These are phyloP conservation scores for Neoitamus cyanurus DNA, from an alignment of 2,888 invertebrate genomes.

Conservation along the genomic window DNA sequence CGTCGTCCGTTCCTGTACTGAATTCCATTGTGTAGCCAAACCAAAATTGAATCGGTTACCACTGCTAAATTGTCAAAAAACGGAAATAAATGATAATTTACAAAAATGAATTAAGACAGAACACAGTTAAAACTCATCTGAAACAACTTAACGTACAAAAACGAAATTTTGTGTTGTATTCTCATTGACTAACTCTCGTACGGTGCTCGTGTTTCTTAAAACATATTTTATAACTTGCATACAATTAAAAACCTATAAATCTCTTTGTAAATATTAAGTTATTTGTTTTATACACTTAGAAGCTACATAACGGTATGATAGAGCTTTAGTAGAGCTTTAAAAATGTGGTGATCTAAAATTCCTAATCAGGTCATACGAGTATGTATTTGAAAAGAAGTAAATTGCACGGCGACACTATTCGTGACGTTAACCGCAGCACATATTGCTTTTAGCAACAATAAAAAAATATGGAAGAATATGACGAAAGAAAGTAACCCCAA, in stretches of 20 bases:
- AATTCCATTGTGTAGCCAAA: neutral
- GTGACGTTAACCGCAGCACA: too few species aligned
- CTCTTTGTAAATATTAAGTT: too few species aligned
- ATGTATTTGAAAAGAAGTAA: too few species aligned
- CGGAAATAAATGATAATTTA: neutral
- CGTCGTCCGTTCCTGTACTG: conserved; percentile 15
- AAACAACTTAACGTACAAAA: neutral
- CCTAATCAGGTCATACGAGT: too few species aligned
- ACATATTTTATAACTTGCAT: neutral
- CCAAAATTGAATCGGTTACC: neutral
- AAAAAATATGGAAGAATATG: too few species aligned
- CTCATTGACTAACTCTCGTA: neutral
- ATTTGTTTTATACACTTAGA: neutral
- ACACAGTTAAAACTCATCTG: neutral
- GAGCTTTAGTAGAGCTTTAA: too few species aligned
- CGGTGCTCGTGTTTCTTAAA: neutral
- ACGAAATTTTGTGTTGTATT: neutral
- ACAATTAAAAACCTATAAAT: neutral
- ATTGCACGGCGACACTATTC: too few species aligned
- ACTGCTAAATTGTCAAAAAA: neutral
- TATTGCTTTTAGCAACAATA: too few species aligned
- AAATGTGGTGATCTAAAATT: too few species aligned
- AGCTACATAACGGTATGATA: too few species aligned
- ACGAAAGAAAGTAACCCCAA: too few species aligned
- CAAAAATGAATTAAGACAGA: neutral